Evolutionary conservation across 2,888 invertebrate species (phyloP), one percentile per base, ranked within the genome.

Genomic region (Agrypnus murinus): DNA sequence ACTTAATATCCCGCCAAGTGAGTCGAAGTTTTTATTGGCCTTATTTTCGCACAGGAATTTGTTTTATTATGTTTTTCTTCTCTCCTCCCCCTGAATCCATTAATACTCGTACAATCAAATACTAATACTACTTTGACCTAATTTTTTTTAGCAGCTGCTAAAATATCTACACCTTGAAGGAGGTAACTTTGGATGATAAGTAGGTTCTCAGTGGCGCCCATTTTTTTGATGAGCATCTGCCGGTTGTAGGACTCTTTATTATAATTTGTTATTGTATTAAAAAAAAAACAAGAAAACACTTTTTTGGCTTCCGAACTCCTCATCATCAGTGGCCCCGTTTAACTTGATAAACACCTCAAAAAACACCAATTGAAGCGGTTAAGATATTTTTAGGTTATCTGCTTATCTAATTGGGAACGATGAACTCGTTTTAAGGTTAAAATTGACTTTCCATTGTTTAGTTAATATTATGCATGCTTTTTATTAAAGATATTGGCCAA

Each of bases 1-100:
- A 31, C 40, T 15, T 46, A 57, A 63, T 43, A 50, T 53, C 32
- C 58, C 40, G 57, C 55, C 65, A 53, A 63, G 17, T 38, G 45
- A 25, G 34, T 43, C 34, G 15, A 19, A 5, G 34, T 63, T 63
- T 50, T 50, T 36, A 63, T 48, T 40, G 40, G 50, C 38, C 25
- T 50, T 36, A 50, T 53, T 63, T 50, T 60, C 46, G 7, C 46
- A 4, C 60, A 9, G 34, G n/a, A 5, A 46, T 58, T 40, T 15
- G 19, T 6, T 17, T 3, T 25, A 14, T 8, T 34, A 9, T 31
- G 12, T 31, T 53, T 40, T 58, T 58, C n/a, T n/a, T n/a, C n/a
- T n/a, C n/a, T n/a, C n/a, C n/a, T n/a, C n/a, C n/a, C n/a, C n/a
- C n/a, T n/a, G n/a, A n/a, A n/a, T n/a, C n/a, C n/a, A n/a, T n/a